Evolutionary conservation across 2,888 invertebrate genomes (phyloP), one percentile per base, ranked within the genome.

Genomic region (Cataglyphis albicans): DNA sequence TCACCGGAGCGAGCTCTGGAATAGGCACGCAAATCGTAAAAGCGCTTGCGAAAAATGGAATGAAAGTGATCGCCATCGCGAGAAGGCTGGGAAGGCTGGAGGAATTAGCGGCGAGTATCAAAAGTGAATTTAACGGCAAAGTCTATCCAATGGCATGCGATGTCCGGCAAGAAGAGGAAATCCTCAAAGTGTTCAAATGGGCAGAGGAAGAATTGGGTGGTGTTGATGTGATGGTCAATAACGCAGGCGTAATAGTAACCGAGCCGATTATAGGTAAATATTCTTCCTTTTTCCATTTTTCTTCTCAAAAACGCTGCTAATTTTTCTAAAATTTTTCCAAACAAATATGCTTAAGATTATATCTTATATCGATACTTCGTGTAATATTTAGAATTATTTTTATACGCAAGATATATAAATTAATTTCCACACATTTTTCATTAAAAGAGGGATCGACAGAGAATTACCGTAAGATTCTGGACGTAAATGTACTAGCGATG

Each of bases 1-100:
- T 97, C 48, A 96, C 96, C 0, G 97, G 97, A 0, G 96, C 96
- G 18, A 96, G 96, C 91, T 94, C 95, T 0, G 97, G 96, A 1
- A 96, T 97, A 74, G 97, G 96, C 25, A 95, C 95, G 0, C 95
- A 95, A 6, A 94, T 95, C 25, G 93, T 94, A 0, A 90, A 92
- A 86, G 93, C 94, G 67, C 92, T 96, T n/a, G 94, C 95, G 0
- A 92, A 94, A 61, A 92, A 94, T 3, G 96, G 96, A 0, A 87
- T 96, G 81, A 95, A 94, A 61, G 96, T 96, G 0, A 95, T 96
- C 0, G 96, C 95, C 0, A 92, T 96, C 86, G 96, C 95, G 0
- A 93, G 96, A 70, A 94, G 96, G 52, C 88, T 95, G 0, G 95
- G 96, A 0, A 94, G 92, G 25, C 93, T 96, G 5, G 91, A 95